Evolutionary conservation across 2,113 vertebrate species (phyloP).

Genomic region (Proteles cristata): DNA sequence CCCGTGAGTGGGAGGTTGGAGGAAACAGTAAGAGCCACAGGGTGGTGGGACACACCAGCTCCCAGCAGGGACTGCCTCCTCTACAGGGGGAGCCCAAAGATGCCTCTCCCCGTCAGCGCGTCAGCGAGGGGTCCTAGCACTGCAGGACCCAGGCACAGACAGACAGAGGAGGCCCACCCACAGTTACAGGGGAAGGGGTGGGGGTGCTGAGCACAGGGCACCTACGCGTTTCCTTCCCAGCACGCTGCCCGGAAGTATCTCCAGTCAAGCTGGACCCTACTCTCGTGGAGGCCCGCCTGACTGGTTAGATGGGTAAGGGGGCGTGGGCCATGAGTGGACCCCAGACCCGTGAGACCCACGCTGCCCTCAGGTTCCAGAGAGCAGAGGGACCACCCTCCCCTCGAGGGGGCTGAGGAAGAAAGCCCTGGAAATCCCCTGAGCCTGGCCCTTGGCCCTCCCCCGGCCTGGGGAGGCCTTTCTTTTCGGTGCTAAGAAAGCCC

Average conservation of each 20-base stretch:
- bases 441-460: not conserved
- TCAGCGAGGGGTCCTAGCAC: rapidly evolving
- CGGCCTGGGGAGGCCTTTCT: not conserved
- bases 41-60: not conserved
- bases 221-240: not conserved
- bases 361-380: not conserved
- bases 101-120: rapidly evolving
- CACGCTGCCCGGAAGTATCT: too few relatives aligned
- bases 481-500: not conserved
- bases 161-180: not conserved
- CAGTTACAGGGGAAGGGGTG: not conserved
- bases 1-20: rapidly evolving
- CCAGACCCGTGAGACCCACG: rapidly evolving
- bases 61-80: not conserved
- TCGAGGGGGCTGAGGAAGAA: not conserved
- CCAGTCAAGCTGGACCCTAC: too few relatives aligned
- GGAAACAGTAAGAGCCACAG: too few relatives aligned
- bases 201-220: rapidly evolving
- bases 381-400: not conserved
- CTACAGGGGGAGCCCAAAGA: not conserved
- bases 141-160: not conserved
- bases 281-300: rapidly evolving
- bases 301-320: too few relatives aligned
- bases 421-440: not conserved
- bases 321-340: not conserved